Evolutionary conservation across 2,113 vertebrate genomes (phyloP).

Genomic region (Xenotilapia leptura): DNA sequence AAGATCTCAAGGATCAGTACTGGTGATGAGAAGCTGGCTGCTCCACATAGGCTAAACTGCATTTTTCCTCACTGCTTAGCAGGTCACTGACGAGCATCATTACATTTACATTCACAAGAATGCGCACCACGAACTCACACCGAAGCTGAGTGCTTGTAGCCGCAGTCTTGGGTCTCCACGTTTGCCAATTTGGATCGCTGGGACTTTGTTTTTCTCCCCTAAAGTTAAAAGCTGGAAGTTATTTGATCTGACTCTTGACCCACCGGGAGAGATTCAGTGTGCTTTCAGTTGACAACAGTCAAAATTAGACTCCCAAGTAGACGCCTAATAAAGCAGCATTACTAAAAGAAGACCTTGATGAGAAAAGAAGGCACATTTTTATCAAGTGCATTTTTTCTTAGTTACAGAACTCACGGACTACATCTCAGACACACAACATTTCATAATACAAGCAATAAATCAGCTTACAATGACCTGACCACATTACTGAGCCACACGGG

Average conservation of each 20-base stretch:
- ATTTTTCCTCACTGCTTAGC: not conserved
- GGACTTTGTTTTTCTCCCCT: not conserved
- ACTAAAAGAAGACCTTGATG: not conserved
- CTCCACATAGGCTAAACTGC: not conserved
- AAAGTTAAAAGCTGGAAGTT: not conserved
- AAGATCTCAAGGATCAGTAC: not conserved
- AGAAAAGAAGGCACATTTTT: not conserved
- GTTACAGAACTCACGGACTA: not conserved
- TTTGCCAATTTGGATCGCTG: fast-evolving
- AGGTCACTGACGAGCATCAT: not conserved
- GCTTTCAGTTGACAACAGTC: not conserved
- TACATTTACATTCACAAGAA: not conserved
- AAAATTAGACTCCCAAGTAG: fast-evolving
- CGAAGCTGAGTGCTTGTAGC: not conserved
- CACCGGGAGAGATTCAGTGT: not conserved
- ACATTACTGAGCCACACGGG: not conserved
- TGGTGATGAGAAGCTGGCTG: fast-evolving
- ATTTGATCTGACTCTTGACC: not conserved
- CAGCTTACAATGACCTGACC: not conserved
- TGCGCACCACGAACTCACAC: not conserved
- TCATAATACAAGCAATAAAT: not conserved
- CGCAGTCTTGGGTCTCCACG: not conserved
- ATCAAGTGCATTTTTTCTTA: not conserved
- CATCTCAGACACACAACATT: not conserved
- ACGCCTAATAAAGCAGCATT: not conserved